Evolutionary conservation across 2,888 invertebrate species (phyloP), one percentile per base, ranked within the genome.

Genomic region (Lasioglossum oenotherae): DNA sequence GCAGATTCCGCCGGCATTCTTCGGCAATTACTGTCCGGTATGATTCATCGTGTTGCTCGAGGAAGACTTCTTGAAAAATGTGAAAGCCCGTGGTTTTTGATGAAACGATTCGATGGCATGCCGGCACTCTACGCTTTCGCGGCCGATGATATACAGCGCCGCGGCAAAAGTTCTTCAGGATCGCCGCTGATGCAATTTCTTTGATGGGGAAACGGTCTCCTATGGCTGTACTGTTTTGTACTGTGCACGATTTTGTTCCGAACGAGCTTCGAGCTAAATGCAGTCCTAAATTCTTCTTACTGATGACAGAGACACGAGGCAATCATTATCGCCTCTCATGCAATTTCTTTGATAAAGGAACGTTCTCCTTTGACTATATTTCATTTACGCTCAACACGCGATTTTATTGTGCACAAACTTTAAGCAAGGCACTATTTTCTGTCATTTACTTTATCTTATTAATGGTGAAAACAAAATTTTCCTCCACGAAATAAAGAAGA

Each of bases 21-120:
- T 72, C 46, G 41, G 41, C 71, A 64, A 75, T 73, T 64, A 82
- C 60, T 31, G 60, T 82, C 69, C 60, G n/a, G 69, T 71, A 71
- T 83, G 75, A 83, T 83, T 64, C 75, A 75, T 76, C 75, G 82
- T 19, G 64, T 49, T 27, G 71, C 71, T 23, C 53, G 81, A 76
- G 46, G 71, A 77, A 46, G 6, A 16, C 73, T 78, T 82, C 75
- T 64, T 75, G 82, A 75, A 83, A 82, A 83, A 76, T 72, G 49
- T 35, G 64, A 35, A 41, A 31, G 53, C 64, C 71, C 49, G 41
- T 53, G 71, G 71, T 57, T 69, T 77, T 77, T 77, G 35, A 67
- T 67, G 77, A 35, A 71, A 49, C 69, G 27, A 41, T 41, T n/a
- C 53, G 78, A 72, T 38, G 78, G 53, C n/a, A 14, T 38, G 78